Evolutionary conservation across 2,888 invertebrate genomes (phyloP).

Genomic region (Drosophila algonquin): DNA sequence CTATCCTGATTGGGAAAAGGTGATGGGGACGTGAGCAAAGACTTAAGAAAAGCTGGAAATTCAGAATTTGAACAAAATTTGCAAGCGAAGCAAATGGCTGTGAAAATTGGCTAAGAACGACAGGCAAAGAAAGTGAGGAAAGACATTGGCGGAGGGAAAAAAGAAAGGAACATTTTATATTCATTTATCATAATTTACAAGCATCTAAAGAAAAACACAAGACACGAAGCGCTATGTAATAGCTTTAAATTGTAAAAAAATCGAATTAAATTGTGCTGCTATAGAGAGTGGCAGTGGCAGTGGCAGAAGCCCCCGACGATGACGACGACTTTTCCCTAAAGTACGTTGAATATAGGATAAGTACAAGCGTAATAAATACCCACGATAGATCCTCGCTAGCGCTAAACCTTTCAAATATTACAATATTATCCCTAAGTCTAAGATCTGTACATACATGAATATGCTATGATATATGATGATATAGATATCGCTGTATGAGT

Average conservation of each 20-base stretch:
- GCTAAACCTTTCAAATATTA: conserved; percentile 18
- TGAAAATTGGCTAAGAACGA: conserved; percentile 67
- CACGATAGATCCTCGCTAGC: conserved; percentile 48
- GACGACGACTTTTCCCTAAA: not conserved
- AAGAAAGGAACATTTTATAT: conserved; percentile 9
- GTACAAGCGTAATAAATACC: conserved; percentile 33
- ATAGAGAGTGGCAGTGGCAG: not conserved
- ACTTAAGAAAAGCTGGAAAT: conserved; percentile 58
- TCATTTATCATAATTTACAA: conserved; percentile 11
- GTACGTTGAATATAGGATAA: conserved; percentile 18
- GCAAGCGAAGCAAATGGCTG: conserved; percentile 71
- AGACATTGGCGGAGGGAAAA: not conserved
- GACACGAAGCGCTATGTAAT: conserved; percentile 61
- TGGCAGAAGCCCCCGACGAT: not conserved
- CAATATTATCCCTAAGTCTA: conserved; percentile 15
- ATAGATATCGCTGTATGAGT: conserved; percentile 55
- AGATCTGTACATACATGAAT: conserved; percentile 35
- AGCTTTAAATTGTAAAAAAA: conserved; percentile 51
- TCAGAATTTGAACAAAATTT: conserved; percentile 51
- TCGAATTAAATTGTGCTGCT: conserved; percentile 8
- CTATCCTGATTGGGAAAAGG: conserved; percentile 6
- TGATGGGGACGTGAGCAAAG: conserved; percentile 51
- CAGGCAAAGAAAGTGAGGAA: conserved; percentile 5
- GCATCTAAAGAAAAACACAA: conserved; percentile 25
- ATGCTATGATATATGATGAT: conserved; percentile 28